Conservation (phyloP, 2,888 invertebrate genomes). For the Eurytoma californica region DNA sequence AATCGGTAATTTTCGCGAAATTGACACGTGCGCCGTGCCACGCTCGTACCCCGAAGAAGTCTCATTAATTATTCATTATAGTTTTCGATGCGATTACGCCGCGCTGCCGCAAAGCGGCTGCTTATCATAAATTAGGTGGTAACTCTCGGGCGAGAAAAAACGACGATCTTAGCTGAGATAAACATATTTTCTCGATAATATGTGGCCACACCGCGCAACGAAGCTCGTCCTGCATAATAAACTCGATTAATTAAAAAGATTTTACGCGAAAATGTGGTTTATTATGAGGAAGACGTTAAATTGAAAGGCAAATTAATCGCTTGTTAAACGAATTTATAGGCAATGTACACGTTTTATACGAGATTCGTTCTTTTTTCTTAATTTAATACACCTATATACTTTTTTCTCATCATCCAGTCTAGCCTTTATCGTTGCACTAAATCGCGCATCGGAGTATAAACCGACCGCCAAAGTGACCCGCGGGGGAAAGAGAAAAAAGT, state of each 20-base stretch:
- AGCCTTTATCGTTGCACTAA: too few species aligned
- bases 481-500: too few species aligned
- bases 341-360: not conserved
- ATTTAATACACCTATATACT: too few species aligned
- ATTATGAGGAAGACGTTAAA: conserved; percentile 22
- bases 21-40: conserved; percentile 31
- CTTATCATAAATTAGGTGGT: conserved; percentile 46
- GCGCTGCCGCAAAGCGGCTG: not conserved
- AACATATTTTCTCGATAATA: conserved; percentile 1
- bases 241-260: conserved; percentile 37
- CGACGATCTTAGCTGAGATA: conserved; percentile 16
- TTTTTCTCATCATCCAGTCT: too few species aligned
- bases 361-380: too few species aligned
- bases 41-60: not conserved
- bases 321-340: conserved; percentile 28
- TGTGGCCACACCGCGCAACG: not conserved
- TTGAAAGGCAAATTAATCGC: conserved; percentile 36
- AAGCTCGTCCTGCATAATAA: conserved; percentile 33
- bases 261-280: conserved; percentile 30
- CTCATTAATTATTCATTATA: conserved; percentile 52
- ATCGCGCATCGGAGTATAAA: too few species aligned
- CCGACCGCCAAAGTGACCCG: too few species aligned
- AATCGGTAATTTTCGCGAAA: conserved; percentile 43
- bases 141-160: conserved; percentile 1
- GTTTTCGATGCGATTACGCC: conserved; percentile 30